Evolutionary conservation across 1,140 invertebrate species (phyloP).

Genomic region (Brachionus manjavacas): DNA sequence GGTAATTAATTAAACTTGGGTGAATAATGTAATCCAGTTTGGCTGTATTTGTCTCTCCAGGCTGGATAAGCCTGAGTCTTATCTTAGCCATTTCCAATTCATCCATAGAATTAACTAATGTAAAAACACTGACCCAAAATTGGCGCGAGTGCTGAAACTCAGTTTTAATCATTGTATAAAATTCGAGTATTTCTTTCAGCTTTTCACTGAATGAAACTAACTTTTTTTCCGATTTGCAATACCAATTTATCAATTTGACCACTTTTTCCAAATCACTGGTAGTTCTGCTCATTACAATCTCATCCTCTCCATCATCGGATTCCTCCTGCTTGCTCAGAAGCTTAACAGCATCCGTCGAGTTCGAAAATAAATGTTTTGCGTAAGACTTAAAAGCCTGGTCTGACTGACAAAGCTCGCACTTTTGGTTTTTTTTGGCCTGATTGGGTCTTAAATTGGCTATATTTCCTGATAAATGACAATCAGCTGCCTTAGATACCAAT

Average conservation of each 20-base stretch:
- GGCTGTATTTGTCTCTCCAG: constrained; percentile 53
- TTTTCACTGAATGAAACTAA: neutral
- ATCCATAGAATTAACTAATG: constrained; percentile 65
- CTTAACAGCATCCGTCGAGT: neutral
- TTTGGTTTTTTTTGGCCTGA: constrained; percentile 37
- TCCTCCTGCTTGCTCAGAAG: constrained; percentile 48
- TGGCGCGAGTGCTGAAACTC: constrained; percentile 57
- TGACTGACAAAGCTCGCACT: constrained; percentile 60
- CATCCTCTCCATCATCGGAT: constrained; percentile 47
- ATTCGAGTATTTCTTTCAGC: neutral
- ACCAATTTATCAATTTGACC: neutral
- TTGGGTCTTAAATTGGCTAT: neutral
- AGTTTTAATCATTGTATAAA: neutral
- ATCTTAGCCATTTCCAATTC: constrained; percentile 72
- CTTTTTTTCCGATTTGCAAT: neutral
- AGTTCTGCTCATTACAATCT: neutral
- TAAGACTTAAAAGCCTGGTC: constrained; percentile 60
- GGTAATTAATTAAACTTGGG: constrained; percentile 56
- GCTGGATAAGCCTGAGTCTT: constrained; percentile 61
- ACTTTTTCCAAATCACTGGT: constrained; percentile 28
- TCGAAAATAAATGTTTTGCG: constrained; percentile 53
- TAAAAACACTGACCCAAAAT: constrained; percentile 63
- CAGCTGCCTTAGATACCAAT: constrained; percentile 62
- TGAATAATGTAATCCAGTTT: constrained; percentile 55
- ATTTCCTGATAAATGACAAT: constrained; percentile 65